Conservation (phyloP, 2,888 invertebrate genomes). For the Eumacrocentrus americanus region DNA sequence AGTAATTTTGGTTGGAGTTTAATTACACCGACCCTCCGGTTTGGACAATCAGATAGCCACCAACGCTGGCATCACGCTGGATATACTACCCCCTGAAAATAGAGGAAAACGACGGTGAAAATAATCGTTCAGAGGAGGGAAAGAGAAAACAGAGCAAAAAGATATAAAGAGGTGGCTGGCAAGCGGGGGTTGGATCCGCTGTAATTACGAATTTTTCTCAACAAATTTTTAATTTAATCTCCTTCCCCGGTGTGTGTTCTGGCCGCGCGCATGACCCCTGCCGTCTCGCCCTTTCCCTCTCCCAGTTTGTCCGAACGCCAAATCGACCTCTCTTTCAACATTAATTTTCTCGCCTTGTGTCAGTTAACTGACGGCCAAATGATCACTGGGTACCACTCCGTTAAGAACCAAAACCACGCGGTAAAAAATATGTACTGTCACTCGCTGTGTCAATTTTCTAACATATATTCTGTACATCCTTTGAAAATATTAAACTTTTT, state of each 20-base stretch:
- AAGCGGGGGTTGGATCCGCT: slow-evolving; percentile 23
- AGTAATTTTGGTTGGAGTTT: slow-evolving; percentile 52
- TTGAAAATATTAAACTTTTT: too few species aligned
- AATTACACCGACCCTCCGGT: slow-evolving; percentile 47
- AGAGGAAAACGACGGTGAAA: slow-evolving; percentile 35
- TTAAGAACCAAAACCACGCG: too few species aligned
- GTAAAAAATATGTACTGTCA: too few species aligned
- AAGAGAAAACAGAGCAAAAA: slow-evolving; percentile 30
- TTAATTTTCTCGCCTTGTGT: too few species aligned
- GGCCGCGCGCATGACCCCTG: slow-evolving; percentile 5
- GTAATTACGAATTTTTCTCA: slow-evolving; percentile 51
- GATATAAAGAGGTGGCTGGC: slow-evolving; percentile 21
- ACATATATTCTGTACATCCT: too few species aligned
- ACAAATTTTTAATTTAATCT: slow-evolving; percentile 50
- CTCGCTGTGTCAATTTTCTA: too few species aligned
- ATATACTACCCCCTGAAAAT: slow-evolving; percentile 33
- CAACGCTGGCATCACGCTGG: slow-evolving; percentile 37
- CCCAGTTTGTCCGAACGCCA: too few species aligned
- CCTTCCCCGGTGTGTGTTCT: slow-evolving; percentile 13
- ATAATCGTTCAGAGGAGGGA: slow-evolving; percentile 35
- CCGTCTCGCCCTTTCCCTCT: slow-evolving; percentile 21
- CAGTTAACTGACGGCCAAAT: too few species aligned
- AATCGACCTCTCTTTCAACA: too few species aligned
- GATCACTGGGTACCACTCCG: too few species aligned
- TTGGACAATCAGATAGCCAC: slow-evolving; percentile 50